Evolutionary conservation across 2,797 vertebrate species (phyloP).

Genomic region (Argyrosomus regius): DNA sequence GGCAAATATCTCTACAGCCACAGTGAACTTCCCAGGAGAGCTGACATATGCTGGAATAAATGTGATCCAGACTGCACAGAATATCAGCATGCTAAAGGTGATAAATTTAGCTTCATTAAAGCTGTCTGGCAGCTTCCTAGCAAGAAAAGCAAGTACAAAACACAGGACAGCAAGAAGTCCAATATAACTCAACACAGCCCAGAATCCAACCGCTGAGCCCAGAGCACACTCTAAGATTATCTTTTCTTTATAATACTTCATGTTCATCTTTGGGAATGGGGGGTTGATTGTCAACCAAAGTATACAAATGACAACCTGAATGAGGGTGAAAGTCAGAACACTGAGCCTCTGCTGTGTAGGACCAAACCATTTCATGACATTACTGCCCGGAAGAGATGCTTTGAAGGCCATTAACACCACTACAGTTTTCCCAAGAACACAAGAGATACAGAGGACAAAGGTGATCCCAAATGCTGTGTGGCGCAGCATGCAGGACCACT

Average conservation of each 20-base stretch:
- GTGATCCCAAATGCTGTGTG: conserved; percentile 79
- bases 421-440: conserved; percentile 79
- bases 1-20: conserved; percentile 77
- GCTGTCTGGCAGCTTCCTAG: conserved; percentile 67
- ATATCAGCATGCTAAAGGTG: conserved; percentile 78
- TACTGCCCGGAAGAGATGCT: conserved; percentile 69
- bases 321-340: conserved; percentile 70
- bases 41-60: conserved; percentile 76
- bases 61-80: conserved; percentile 75
- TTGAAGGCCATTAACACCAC: conserved; percentile 81
- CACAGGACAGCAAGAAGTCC: conserved; percentile 69
- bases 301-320: conserved; percentile 73
- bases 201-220: conserved; percentile 71
- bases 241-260: conserved; percentile 67
- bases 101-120: conserved; percentile 76
- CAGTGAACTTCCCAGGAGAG: conserved; percentile 74
- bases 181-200: conserved; percentile 71
- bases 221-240: conserved; percentile 72
- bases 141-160: conserved; percentile 72
- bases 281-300: conserved; percentile 69
- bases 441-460: conserved; percentile 81
- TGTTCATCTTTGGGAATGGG: conserved; percentile 68
- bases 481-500: conserved; percentile 81
- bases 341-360: conserved; percentile 69
- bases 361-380: conserved; percentile 77